Conservation (phyloP, 2,797 vertebrate species). For the Microctenopoma lineatum region DNA sequence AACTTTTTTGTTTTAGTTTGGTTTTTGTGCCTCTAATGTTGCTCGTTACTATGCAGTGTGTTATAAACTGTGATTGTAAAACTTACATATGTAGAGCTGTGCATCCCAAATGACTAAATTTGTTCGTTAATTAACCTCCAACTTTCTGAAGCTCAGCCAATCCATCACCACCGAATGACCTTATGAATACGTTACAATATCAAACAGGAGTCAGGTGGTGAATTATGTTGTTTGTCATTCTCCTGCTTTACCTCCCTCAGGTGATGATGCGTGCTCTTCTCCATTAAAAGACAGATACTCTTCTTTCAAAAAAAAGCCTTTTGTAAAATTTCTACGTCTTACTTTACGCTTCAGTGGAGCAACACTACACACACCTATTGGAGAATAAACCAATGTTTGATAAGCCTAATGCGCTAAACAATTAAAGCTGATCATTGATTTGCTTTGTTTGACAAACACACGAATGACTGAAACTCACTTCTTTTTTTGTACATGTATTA, state of each 20-base stretch:
- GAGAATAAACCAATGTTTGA: slow-evolving; percentile 25
- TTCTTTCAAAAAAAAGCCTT: too few relatives aligned
- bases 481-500: not conserved
- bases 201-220: slow-evolving; percentile 70
- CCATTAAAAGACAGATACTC: slow-evolving; percentile 27
- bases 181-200: slow-evolving; percentile 84
- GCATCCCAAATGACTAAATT: slow-evolving; percentile 34
- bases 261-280: slow-evolving; percentile 56
- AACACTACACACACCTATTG: not conserved
- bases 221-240: slow-evolving; percentile 67
- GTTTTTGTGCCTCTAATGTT: too few relatives aligned
- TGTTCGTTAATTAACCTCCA: slow-evolving; percentile 69
- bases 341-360: slow-evolving; percentile 25
- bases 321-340: not conserved
- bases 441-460: slow-evolving; percentile 8
- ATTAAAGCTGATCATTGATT: slow-evolving; percentile 29
- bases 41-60: too few relatives aligned
- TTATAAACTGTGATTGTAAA: not conserved
- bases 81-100: slow-evolving; percentile 18
- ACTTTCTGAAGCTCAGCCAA: slow-evolving; percentile 72
- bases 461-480: not conserved
- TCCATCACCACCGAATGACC: slow-evolving; percentile 83
- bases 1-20: too few relatives aligned
- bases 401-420: slow-evolving; percentile 22
- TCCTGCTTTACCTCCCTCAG: slow-evolving; percentile 62